Percentiles rank a stretch among this genome's conserved stretches.
Conservation (phyloP, 2,888 invertebrate genomes). For the Torymus tubicola region DNA sequence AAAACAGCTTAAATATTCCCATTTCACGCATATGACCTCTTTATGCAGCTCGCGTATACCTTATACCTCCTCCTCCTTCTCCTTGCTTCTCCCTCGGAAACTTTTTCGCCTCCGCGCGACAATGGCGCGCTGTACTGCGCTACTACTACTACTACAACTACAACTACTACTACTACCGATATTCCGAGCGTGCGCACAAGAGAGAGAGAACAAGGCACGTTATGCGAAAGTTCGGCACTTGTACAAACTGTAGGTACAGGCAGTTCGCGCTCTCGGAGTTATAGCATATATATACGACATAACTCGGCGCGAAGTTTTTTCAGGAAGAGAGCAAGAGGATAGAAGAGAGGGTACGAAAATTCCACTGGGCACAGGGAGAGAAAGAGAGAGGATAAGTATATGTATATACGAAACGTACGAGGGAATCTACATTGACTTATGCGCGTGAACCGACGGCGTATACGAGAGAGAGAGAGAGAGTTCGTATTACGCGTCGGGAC, state of each 20-base stretch:
- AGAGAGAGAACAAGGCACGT: constrained; percentile 57
- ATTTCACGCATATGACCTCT: background rate
- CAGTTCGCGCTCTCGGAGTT: constrained; percentile 59
- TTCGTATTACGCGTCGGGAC: background rate
- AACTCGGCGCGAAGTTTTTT: constrained; percentile 26
- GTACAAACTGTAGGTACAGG: constrained; percentile 68
- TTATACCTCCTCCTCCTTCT: background rate
- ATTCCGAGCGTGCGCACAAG: background rate
- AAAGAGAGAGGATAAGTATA: constrained; percentile 28
- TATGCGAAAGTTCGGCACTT: constrained; percentile 67
- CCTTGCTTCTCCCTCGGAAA: background rate
- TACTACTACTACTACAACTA: no score
- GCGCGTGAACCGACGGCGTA: background rate
- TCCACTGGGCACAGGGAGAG: constrained; percentile 22
- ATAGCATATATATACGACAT: no score
- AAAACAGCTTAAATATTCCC: background rate
- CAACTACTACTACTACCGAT: background rate
- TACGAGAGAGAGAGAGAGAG: background rate
- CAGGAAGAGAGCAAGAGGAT: background rate
- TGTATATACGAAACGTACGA: background rate
- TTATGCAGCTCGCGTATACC: background rate
- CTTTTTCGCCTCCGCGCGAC: constrained; percentile 16
- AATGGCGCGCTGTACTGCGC: constrained; percentile 18
- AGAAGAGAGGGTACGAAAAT: constrained; percentile 60
- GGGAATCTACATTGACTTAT: constrained; percentile 39